These are phyloP conservation scores for Scaptomyza polygonia DNA, from an alignment of 2,888 invertebrate genomes.

Conservation along the genomic window DNA sequence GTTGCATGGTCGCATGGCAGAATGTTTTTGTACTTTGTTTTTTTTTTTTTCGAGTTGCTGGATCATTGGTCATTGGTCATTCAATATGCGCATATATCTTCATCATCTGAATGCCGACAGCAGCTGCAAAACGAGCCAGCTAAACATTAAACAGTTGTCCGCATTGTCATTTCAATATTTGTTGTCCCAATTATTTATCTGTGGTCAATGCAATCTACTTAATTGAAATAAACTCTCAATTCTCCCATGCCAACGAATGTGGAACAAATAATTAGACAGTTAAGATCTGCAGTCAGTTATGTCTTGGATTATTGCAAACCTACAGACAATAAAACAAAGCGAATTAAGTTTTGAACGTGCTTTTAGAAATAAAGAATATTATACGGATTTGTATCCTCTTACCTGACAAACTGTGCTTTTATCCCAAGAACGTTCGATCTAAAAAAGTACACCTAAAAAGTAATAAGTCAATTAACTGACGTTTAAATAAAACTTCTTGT, in stretches of 20 bases:
- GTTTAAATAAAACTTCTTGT: no score
- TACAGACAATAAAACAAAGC: no score
- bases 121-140: constrained; percentile 44
- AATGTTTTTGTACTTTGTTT: constrained; percentile 2
- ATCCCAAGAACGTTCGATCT: no score
- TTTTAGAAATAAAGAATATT: no score
- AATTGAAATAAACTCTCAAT: constrained; percentile 39
- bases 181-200: constrained; percentile 50
- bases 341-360: no score
- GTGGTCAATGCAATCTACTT: constrained; percentile 51
- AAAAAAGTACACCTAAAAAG: background rate
- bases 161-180: constrained; percentile 60
- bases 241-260: constrained; percentile 34
- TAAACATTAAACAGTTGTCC: constrained; percentile 54
- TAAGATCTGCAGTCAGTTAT: background rate
- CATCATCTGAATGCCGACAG: constrained; percentile 22
- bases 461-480: background rate
- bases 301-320: no score
- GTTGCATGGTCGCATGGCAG: constrained; percentile 11
- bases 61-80: constrained; percentile 64
- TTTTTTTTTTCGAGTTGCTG: constrained; percentile 11
- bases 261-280: constrained; percentile 7
- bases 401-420: no score
- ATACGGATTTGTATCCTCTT: no score
- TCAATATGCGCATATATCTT: constrained; percentile 62